phyloP scores from a whole-genome alignment of 2,888 invertebrate genomes.

The Coelopa pilipes region DNA sequence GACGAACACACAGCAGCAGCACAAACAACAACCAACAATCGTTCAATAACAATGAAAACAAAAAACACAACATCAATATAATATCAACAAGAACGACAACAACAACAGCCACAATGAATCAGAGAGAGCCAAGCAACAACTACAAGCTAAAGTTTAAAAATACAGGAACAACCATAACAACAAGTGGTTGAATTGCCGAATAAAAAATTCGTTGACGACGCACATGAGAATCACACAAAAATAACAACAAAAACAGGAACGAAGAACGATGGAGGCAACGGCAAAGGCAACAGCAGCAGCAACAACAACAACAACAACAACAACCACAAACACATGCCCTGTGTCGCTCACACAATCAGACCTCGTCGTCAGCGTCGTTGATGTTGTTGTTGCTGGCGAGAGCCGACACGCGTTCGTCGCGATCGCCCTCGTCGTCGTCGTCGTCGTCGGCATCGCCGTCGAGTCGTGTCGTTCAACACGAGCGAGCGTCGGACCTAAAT shows the following conservation, averaged over 20 bases:
- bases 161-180: constrained; percentile 7
- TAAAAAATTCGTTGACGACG: neutral
- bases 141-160: neutral
- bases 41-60: neutral
- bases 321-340: neutral
- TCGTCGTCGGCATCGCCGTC: too few relatives aligned
- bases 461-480: too few relatives aligned
- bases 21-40: too few relatives aligned
- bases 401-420: too few relatives aligned
- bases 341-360: neutral
- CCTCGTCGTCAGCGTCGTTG: neutral
- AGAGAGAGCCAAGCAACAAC: neutral
- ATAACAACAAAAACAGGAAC: neutral
- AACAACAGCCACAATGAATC: neutral
- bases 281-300: neutral
- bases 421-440: too few relatives aligned
- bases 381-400: neutral
- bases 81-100: neutral
- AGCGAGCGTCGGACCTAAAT: too few relatives aligned
- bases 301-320: neutral
- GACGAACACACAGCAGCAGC: too few relatives aligned
- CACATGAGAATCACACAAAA: neutral
- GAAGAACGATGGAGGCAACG: neutral
- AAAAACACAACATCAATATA: neutral
- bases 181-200: constrained; percentile 16